These are phyloP conservation scores for Mergus octosetaceus DNA, from an alignment of 2,797 vertebrate genomes.

Conservation along the genomic window DNA sequence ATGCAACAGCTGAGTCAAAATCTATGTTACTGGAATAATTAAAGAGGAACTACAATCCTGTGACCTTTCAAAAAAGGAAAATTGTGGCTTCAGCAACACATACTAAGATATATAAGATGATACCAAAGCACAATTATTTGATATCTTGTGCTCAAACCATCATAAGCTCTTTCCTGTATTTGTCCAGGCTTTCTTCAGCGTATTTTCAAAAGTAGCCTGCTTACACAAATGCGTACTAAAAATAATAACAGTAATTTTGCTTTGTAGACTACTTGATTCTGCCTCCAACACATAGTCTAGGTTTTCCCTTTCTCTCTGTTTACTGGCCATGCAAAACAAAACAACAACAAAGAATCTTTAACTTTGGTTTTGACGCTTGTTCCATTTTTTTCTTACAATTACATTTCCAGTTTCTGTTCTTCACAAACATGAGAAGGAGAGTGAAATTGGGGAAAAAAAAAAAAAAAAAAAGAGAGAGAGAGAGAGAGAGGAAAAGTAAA, in stretches of 20 bases:
- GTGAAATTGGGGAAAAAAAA: neutral
- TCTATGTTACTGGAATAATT: neutral
- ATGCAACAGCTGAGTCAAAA: neutral
- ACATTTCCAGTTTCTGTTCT: neutral
- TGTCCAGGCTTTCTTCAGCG: neutral
- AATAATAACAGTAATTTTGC: neutral
- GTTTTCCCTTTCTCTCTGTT: neutral
- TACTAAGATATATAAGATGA: fast-evolving
- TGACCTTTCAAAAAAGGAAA: neutral
- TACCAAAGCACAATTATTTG: neutral
- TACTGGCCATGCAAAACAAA: neutral
- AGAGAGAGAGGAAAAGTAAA: neutral
- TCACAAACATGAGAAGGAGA: neutral
- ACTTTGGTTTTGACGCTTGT: neutral
- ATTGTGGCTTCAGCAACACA: neutral
- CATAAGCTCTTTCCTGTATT: neutral
- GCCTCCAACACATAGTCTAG: neutral
- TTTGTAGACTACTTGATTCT: neutral
- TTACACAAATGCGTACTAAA: neutral
- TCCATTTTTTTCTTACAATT: neutral
- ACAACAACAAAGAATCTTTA: neutral
- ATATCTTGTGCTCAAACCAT: neutral
- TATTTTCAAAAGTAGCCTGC: neutral
- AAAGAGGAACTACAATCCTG: neutral
- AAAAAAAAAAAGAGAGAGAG: neutral